Conservation (phyloP, 2,113 vertebrate species). For the Chaetodon auriga region DNA sequence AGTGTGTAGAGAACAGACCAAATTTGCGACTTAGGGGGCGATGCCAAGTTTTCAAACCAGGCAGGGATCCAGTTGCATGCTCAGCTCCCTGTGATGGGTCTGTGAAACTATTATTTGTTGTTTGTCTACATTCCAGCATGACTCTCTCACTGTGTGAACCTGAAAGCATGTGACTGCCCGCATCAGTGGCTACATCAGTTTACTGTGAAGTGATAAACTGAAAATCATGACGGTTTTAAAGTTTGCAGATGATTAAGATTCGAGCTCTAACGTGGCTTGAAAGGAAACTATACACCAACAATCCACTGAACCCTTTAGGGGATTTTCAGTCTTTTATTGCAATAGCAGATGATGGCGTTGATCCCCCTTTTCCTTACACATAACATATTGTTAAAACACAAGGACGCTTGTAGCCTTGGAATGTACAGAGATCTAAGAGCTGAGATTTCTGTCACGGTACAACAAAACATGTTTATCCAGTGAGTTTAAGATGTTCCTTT, state of each 20-base stretch:
- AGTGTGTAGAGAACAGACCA: background rate
- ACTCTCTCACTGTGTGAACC: background rate
- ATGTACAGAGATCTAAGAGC: background rate
- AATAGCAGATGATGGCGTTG: background rate
- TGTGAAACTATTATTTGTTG: conserved; percentile 3
- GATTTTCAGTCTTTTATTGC: background rate
- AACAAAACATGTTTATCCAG: background rate
- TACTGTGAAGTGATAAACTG: background rate
- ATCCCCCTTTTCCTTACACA: conserved; percentile 5
- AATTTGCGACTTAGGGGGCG: conserved; percentile 3
- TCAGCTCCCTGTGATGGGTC: conserved; percentile 15
- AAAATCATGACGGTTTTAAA: background rate
- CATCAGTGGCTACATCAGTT: background rate
- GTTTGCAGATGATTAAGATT: background rate
- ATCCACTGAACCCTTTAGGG: background rate
- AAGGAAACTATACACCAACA: background rate
- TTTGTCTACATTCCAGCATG: background rate
- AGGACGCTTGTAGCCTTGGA: background rate
- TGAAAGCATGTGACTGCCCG: background rate
- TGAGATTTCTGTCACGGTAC: conserved; percentile 9
- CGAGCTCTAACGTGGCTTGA: background rate
- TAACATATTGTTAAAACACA: background rate
- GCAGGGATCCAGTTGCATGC: conserved; percentile 27
- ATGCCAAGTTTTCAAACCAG: conserved; percentile 32
- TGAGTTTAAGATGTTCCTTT: background rate